These are phyloP conservation scores for Echinometra lucunter DNA, from an alignment of 53 echinoderm and acorn worm species.

Conservation along the genomic window DNA sequence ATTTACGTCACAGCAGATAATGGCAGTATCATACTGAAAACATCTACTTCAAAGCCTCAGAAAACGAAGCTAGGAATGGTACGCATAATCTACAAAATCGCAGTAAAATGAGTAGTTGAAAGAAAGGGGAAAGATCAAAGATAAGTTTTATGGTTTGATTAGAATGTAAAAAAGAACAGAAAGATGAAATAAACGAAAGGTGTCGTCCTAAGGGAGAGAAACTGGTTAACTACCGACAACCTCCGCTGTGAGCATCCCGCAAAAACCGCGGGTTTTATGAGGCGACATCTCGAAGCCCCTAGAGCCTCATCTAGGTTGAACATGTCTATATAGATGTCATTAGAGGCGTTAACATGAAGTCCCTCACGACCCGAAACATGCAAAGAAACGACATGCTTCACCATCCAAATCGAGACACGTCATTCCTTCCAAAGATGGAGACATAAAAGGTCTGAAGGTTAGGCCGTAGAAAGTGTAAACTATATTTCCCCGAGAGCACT, in stretches of 20 bases:
- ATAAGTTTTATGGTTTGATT: not conserved
- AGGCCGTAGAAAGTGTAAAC: not conserved
- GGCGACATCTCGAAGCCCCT: not conserved
- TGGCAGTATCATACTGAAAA: not conserved
- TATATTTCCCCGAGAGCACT: constrained; percentile 34
- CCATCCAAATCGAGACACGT: constrained; percentile 8
- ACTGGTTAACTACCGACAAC: not conserved
- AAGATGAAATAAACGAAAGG: not conserved
- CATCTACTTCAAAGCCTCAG: not conserved
- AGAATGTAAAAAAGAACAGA: not conserved
- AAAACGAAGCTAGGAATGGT: not conserved
- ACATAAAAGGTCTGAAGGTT: not conserved
- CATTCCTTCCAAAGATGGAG: constrained; percentile 9
- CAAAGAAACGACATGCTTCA: not conserved
- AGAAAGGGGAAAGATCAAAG: not conserved
- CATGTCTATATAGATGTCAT: not conserved
- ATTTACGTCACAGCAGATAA: too few relatives aligned
- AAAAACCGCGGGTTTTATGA: not conserved
- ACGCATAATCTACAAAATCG: not conserved
- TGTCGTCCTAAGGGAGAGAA: not conserved
- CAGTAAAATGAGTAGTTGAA: not conserved
- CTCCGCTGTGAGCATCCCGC: not conserved
- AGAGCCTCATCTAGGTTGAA: not conserved
- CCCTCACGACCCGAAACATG: constrained; percentile 2
- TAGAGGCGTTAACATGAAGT: constrained; percentile 26